Evolutionary conservation across 2,113 vertebrate genomes (phyloP), one percentile per base, ranked within the genome.

Genomic region (Sclerurus mexicanus): DNA sequence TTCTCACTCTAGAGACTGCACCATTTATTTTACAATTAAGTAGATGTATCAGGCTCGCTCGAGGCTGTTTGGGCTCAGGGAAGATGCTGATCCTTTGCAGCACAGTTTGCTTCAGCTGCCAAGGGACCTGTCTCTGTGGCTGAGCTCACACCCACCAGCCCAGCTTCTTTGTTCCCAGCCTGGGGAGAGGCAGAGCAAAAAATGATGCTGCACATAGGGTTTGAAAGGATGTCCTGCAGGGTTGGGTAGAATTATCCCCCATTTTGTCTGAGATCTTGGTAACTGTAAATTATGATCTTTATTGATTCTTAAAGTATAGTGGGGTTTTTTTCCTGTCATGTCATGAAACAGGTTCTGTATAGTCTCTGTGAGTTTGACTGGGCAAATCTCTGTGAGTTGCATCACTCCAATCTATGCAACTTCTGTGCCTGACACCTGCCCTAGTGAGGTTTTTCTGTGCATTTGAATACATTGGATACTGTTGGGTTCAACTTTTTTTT

Each of bases 121-220:
- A 30, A 46, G 44, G 22, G 39, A 22, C 0, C 0, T 1, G 2
- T 44, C 35, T 33, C 30, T 1, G 1, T 10, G 16, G 15, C 28
- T 3, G 1, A 5, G 8, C 15, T 27, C 1, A 1, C 35, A 2
- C 47, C 27, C 2, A 2, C 27, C 35, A 59, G 23, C 8, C 22
- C 72, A 68, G 30, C n/a, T 67, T 12, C 58, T 46, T 18, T 2
- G 1, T 1, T 0, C 27, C 11, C 35, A n/a, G 16, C 20, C 56
- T 56, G 33, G 30, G 9, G 63, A 53, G 53, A 56, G 25, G 40
- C 5, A 67, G 77, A 73, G 17, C 21, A 46, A 78, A 72, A 78
- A 67, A 28, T 46, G 11, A 15, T 53, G 53, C 37, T 79, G 15
- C 27, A 6, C 1, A 1, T n/a, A 40, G 15, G 24, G 35, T 59